Conservation (phyloP, 2,888 invertebrate genomes). For the Phortica magna region DNA sequence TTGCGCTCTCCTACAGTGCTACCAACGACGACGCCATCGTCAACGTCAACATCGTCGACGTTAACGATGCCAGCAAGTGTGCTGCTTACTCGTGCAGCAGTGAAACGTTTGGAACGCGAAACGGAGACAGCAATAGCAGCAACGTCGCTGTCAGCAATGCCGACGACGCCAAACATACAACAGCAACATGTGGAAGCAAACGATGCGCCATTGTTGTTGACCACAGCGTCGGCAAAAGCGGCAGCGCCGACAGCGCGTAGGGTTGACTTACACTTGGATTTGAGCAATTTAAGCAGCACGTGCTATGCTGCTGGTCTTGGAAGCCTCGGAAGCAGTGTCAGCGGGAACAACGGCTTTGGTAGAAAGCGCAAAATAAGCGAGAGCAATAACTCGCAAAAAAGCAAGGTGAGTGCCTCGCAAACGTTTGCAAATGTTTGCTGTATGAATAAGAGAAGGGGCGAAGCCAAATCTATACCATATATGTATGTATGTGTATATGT, state of each 20-base stretch:
- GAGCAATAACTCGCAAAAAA: slow-evolving; percentile 76
- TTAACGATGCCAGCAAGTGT: slow-evolving; percentile 50
- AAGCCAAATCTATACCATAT: slow-evolving; percentile 41
- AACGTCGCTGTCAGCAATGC: slow-evolving; percentile 45
- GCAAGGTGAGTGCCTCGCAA: slow-evolving; percentile 77
- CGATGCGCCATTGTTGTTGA: slow-evolving; percentile 31
- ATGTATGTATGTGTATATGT: neutral
- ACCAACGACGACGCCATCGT: slow-evolving; percentile 26
- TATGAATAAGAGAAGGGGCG: neutral
- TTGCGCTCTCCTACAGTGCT: slow-evolving; percentile 58
- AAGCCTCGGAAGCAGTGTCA: slow-evolving; percentile 25
- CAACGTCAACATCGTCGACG: slow-evolving; percentile 13
- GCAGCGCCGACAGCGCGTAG: slow-evolving; percentile 66
- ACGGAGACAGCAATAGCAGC: slow-evolving; percentile 25
- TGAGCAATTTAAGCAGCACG: slow-evolving; percentile 60
- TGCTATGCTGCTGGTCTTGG: slow-evolving; percentile 57
- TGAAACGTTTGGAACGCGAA: slow-evolving; percentile 55
- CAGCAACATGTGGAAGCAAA: slow-evolving; percentile 52
- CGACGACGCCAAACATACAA: slow-evolving; percentile 6
- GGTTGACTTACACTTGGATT: slow-evolving; percentile 75
- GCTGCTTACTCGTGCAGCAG: slow-evolving; percentile 15
- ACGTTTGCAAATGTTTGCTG: too few species aligned
- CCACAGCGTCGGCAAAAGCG: slow-evolving; percentile 38
- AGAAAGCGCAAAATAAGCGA: slow-evolving; percentile 77
- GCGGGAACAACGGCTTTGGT: slow-evolving; percentile 49